These are phyloP conservation scores for Apodemus speciosus DNA, from an alignment of 2,113 vertebrate species.

Conservation along the genomic window DNA sequence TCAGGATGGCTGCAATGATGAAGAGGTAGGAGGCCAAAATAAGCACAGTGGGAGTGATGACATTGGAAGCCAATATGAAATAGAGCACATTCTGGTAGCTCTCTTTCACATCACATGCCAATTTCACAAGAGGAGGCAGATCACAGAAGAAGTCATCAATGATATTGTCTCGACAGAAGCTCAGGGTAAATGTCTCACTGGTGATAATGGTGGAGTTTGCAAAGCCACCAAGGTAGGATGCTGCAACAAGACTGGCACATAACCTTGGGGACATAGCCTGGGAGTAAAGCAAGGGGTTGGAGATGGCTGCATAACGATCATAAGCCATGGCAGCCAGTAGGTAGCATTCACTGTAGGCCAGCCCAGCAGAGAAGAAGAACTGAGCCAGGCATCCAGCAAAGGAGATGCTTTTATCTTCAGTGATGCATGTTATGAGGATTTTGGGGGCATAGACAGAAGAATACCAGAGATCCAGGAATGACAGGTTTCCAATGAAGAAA, in stretches of 20 bases:
- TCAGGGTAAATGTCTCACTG: slow-evolving; percentile 73
- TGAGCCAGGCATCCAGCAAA: slow-evolving; percentile 69
- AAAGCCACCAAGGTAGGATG: slow-evolving; percentile 70
- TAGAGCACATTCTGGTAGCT: slow-evolving; percentile 74
- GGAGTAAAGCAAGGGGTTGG: slow-evolving; percentile 73
- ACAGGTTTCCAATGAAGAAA: slow-evolving; percentile 77
- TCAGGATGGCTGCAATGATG: slow-evolving; percentile 67
- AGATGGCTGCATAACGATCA: slow-evolving; percentile 66
- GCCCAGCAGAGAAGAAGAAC: slow-evolving; percentile 70
- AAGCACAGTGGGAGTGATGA: slow-evolving; percentile 41
- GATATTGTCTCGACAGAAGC: slow-evolving; percentile 71
- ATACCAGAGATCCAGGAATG: slow-evolving; percentile 76
- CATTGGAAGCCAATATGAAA: slow-evolving; percentile 62
- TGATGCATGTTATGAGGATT: slow-evolving; percentile 71
- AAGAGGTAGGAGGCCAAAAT: slow-evolving; percentile 74
- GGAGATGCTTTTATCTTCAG: slow-evolving; percentile 71
- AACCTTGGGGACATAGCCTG: slow-evolving; percentile 63
- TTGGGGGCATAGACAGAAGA: slow-evolving; percentile 68
- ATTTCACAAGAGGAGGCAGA: slow-evolving; percentile 71
- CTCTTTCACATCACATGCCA: slow-evolving; percentile 69
- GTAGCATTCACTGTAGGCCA: slow-evolving; percentile 73
- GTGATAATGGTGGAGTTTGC: slow-evolving; percentile 72
- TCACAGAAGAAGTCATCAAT: slow-evolving; percentile 80
- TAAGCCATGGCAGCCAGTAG: slow-evolving; percentile 72
- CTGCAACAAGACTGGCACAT: slow-evolving; percentile 59